These are phyloP conservation scores for Caenorhabditis latens DNA, from an alignment of 1,140 invertebrate genomes.

Conservation along the genomic window DNA sequence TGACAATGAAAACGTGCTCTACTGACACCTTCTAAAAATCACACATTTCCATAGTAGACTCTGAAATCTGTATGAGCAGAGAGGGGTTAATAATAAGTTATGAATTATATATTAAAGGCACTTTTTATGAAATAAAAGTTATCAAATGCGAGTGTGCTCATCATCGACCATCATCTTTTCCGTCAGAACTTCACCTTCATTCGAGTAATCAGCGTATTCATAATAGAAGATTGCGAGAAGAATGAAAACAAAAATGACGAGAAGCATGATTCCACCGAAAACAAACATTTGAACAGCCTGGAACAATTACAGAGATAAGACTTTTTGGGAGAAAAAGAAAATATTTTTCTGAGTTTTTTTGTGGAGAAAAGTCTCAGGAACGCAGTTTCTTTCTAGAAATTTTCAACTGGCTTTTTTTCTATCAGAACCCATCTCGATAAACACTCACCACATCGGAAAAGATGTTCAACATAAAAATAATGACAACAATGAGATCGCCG, in stretches of 20 bases:
- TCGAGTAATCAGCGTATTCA: slow-evolving; percentile 61
- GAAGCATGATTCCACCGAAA: slow-evolving; percentile 51
- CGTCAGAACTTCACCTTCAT: slow-evolving; percentile 27
- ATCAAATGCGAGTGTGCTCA: slow-evolving; percentile 34
- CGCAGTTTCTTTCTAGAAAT: too few relatives aligned
- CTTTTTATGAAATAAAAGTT: not conserved
- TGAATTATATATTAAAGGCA: slow-evolving; percentile 31
- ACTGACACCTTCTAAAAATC: too few relatives aligned
- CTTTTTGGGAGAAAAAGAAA: too few relatives aligned
- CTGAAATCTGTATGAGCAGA: not conserved
- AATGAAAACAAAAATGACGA: slow-evolving; percentile 63
- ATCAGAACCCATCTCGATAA: too few relatives aligned
- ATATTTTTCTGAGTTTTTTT: too few relatives aligned
- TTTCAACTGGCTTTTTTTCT: not conserved
- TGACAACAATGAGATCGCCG: slow-evolving; percentile 90
- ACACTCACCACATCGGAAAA: slow-evolving; percentile 81
- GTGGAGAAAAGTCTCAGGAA: too few relatives aligned
- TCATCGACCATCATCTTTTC: slow-evolving; percentile 13
- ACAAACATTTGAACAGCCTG: slow-evolving; percentile 35
- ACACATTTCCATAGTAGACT: too few relatives aligned
- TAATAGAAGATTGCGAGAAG: slow-evolving; percentile 63
- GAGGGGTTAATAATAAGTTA: slow-evolving; percentile 7
- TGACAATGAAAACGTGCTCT: too few relatives aligned
- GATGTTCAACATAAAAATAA: slow-evolving; percentile 84
- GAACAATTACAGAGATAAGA: not conserved